These are phyloP conservation scores for Bicyclus anynana DNA, from an alignment of 1,140 invertebrate species.

Conservation along the genomic window DNA sequence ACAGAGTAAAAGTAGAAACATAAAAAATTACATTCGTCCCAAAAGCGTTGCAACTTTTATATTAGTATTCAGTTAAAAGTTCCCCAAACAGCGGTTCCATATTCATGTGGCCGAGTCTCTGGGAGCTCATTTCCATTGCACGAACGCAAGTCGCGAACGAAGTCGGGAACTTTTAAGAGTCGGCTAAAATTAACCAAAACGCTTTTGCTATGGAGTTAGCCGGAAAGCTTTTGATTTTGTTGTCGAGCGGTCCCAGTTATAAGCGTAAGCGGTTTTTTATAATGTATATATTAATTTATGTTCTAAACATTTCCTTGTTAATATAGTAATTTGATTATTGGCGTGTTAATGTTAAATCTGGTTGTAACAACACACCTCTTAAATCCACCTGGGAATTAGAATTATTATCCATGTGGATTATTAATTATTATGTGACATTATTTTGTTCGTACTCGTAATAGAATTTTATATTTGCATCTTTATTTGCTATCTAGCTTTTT, in stretches of 20 bases:
- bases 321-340: too few species aligned
- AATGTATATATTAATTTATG: background rate
- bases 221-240: slow-evolving; percentile 10
- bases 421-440: too few species aligned
- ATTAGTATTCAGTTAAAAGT: background rate
- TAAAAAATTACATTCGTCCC: background rate
- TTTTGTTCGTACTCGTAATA: too few species aligned
- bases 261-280: background rate
- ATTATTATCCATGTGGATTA: too few species aligned
- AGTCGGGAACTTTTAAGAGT: slow-evolving; percentile 2
- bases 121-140: slow-evolving; percentile 25
- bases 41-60: background rate
- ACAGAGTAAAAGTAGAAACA: background rate
- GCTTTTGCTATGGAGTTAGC: slow-evolving; percentile 10
- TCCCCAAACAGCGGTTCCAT: background rate
- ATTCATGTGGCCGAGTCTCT: slow-evolving; percentile 13
- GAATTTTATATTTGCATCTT: too few species aligned
- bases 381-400: too few species aligned
- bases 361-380: too few species aligned
- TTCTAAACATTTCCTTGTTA: too few species aligned
- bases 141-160: slow-evolving; percentile 2
- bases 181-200: slow-evolving; percentile 16
- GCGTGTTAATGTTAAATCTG: too few species aligned
- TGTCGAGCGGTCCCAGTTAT: background rate
- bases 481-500: too few species aligned